Evolutionary conservation across 2,888 invertebrate species (phyloP), one percentile per base, ranked within the genome.

Genomic region (Tupiocoris notatus): DNA sequence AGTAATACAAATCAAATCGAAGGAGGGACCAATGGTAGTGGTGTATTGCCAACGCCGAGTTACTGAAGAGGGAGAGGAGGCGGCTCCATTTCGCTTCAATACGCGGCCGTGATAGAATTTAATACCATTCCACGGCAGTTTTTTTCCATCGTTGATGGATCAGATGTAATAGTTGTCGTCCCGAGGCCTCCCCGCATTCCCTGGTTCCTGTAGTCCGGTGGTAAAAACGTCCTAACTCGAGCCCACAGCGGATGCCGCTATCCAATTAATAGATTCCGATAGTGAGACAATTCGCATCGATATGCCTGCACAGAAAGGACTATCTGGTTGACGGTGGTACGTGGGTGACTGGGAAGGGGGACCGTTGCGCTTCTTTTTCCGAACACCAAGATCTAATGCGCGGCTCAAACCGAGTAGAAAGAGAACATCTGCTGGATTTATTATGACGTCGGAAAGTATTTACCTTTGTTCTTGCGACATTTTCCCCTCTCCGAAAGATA

Each of bases 231-330:
- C 71, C 71, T 71, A 71, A 71, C 71, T 71, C 71, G 62, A 62
- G 62, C 23, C 21, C 59, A 59, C 39, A 21, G 17, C 65, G 73
- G 62, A 77, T 77, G 68, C 77, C 77, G 61, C 77, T 74, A 61
- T 63, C 73, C 77, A 77, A 77, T 77, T 77, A 77, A 77, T 77
- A 77, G 77, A 77, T 77, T 77, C 77, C 77, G 66, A 73, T 73
- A 73, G 77, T 77, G 77, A 77, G 71, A 77, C 77, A 77, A 77
- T 77, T 77, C 77, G 73, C 77, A 77, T 77, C 73, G 73, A 77
- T 75, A 65, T 66, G 64, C 58, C 61, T 6, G n/a, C 22, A 3
- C 3, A 25, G 65, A 25, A 17, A 7, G 3, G 12, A 39, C 12
- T 3, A 12, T 12, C 12, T 39, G 39, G 39, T n/a, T n/a, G n/a